Conservation (phyloP, 1,140 invertebrate genomes). For the Thaumetopoea pityocampa region DNA sequence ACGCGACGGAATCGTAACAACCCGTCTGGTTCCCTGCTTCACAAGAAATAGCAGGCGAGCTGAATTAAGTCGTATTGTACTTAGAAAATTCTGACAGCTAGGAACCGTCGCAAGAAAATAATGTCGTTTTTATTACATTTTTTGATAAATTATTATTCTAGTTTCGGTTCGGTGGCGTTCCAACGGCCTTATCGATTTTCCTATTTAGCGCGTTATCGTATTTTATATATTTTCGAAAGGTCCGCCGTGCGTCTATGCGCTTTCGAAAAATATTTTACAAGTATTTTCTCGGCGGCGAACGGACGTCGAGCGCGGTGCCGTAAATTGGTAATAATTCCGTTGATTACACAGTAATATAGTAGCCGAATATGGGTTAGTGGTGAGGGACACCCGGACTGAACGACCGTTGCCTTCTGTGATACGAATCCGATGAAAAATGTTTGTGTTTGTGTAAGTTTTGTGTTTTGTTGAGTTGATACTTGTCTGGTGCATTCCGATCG, state of each 20-base stretch:
- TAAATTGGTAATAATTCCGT: constrained; percentile 72
- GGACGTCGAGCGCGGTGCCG: constrained; percentile 60
- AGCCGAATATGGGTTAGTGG: constrained; percentile 70
- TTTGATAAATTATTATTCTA: constrained; percentile 75
- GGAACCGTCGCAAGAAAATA: constrained; percentile 67
- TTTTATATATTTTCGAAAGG: constrained; percentile 68
- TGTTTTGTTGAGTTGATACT: constrained; percentile 61
- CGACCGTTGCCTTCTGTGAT: constrained; percentile 36
- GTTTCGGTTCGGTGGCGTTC: constrained; percentile 54
- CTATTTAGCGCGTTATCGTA: constrained; percentile 63
- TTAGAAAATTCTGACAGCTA: constrained; percentile 73
- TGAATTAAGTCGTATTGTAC: constrained; percentile 43
- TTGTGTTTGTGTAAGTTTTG: constrained; percentile 42
- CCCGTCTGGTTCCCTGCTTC: constrained; percentile 11
- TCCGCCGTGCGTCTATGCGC: constrained; percentile 58
- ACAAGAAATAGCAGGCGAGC: constrained; percentile 6
- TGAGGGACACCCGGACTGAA: constrained; percentile 30
- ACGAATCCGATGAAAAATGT: constrained; percentile 19
- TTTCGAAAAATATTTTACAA: constrained; percentile 70
- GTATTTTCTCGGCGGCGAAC: constrained; percentile 59
- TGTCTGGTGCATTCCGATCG: constrained; percentile 64
- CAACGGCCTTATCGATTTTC: constrained; percentile 70
- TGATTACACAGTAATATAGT: constrained; percentile 67
- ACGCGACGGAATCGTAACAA: constrained; percentile 47
- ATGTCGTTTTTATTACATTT: constrained; percentile 76